A percentile compares a stretch with the other conserved stretches of the same genome.
These are phyloP conservation scores for Palythoa heliodiscus DNA, from an alignment of 92 coral and sea anemone genomes.

Conservation along the genomic window DNA sequence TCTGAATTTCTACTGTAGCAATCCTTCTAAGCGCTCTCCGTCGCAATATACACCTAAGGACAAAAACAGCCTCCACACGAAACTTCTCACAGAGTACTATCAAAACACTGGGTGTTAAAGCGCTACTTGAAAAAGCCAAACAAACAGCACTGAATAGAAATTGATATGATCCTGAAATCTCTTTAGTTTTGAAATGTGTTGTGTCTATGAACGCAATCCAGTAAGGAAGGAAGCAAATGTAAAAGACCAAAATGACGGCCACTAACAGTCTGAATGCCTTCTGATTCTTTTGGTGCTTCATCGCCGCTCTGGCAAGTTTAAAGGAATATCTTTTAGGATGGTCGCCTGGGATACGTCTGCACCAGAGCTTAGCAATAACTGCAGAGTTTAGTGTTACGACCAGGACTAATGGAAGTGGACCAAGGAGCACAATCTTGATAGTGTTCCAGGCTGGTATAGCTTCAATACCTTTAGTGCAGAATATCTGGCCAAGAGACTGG, in stretches of 20 bases:
- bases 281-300: slow-evolving; percentile 3
- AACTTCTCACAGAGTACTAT: slow-evolving; percentile 26
- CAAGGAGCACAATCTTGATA: slow-evolving; percentile 21
- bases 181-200: slow-evolving; percentile 9
- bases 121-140: slow-evolving; percentile 29
- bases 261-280: slow-evolving; percentile 29
- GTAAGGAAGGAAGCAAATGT: slow-evolving; percentile 35
- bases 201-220: slow-evolving; percentile 23
- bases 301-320: slow-evolving; percentile 14
- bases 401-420: slow-evolving; percentile 19
- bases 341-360: slow-evolving; percentile 23
- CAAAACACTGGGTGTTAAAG: slow-evolving; percentile 18
- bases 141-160: slow-evolving; percentile 15
- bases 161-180: slow-evolving; percentile 28
- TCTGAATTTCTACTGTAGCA: slow-evolving; percentile 16
- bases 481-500: neutral
- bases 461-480: slow-evolving; percentile 20
- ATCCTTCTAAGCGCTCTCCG: slow-evolving; percentile 21
- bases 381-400: slow-evolving; percentile 28
- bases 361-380: slow-evolving; percentile 35
- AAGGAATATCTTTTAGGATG: slow-evolving; percentile 1
- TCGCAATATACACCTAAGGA: neutral
- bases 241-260: slow-evolving; percentile 13
- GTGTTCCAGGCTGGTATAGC: slow-evolving; percentile 33
- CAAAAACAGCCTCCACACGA: slow-evolving; percentile 17